phyloP scores from a whole-genome alignment of 1,140 invertebrate genomes.

The Papilio aristodemus region DNA sequence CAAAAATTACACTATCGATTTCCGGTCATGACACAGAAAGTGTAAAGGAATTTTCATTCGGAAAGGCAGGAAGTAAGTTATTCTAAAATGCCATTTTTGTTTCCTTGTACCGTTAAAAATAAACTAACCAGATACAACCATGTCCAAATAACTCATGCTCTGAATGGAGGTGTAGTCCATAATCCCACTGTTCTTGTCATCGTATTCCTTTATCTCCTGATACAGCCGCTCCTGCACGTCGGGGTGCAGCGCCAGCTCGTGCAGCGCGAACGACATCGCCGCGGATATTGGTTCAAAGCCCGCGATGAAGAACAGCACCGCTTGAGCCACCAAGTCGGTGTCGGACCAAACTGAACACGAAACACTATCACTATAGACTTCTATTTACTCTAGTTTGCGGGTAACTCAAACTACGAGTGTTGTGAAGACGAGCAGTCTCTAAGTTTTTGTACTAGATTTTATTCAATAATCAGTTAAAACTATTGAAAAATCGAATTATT shows the following conservation, averaged over 20 bases:
- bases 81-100: neutral
- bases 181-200: slow-evolving; percentile 65
- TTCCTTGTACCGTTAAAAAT: neutral
- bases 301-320: slow-evolving; percentile 84
- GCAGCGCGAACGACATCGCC: slow-evolving; percentile 59
- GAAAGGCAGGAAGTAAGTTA: neutral
- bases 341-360: slow-evolving; percentile 69
- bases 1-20: slow-evolving; percentile 10
- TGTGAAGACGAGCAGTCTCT: too few species aligned
- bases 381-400: too few species aligned
- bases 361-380: too few species aligned
- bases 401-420: too few species aligned
- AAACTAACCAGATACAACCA: slow-evolving; percentile 78
- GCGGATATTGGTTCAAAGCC: slow-evolving; percentile 86
- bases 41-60: neutral
- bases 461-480: too few species aligned
- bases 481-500: too few species aligned
- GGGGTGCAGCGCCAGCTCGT: slow-evolving; percentile 81
- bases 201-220: slow-evolving; percentile 79
- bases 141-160: slow-evolving; percentile 84
- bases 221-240: slow-evolving; percentile 82
- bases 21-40: neutral
- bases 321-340: slow-evolving; percentile 82
- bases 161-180: slow-evolving; percentile 79
- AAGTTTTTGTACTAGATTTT: too few species aligned